phyloP scores from a whole-genome alignment of 2,797 vertebrate genomes.

The Rhinoraja longicauda region DNA sequence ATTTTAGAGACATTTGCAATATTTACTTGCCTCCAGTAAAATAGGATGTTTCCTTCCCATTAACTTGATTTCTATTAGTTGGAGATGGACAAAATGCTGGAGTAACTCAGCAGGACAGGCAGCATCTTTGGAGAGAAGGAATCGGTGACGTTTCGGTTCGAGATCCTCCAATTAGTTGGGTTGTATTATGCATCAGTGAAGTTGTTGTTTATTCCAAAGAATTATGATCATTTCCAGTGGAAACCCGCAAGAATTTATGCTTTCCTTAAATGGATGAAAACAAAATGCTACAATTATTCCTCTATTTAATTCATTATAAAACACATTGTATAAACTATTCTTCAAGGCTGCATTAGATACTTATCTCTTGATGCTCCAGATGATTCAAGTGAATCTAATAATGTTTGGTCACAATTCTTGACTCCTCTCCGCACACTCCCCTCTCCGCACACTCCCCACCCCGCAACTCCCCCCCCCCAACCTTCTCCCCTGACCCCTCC shows the following conservation, averaged over 20 bases:
- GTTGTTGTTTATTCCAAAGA: not conserved
- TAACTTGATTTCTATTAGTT: not conserved
- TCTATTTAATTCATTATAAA: conserved; percentile 1
- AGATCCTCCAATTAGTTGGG: not conserved
- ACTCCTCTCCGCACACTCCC: too few species aligned
- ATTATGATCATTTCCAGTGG: not conserved
- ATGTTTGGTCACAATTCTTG: not conserved
- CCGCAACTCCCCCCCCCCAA: too few species aligned
- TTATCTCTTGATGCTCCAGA: not conserved
- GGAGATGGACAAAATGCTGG: not conserved
- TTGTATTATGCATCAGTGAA: not conserved
- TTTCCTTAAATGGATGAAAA: not conserved
- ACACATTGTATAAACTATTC: not conserved
- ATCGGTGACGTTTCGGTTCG: too few species aligned
- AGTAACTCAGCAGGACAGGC: too few species aligned
- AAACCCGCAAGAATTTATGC: not conserved
- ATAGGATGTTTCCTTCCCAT: not conserved
- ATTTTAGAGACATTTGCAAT: not conserved
- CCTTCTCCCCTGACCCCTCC: too few species aligned
- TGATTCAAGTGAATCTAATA: not conserved
- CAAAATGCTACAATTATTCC: not conserved
- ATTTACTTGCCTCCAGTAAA: not conserved
- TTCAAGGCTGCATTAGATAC: not conserved
- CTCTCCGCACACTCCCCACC: too few species aligned
- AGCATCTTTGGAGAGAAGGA: too few species aligned